These are phyloP conservation scores for Linyphia triangularis DNA, from an alignment of 2,888 invertebrate species.

Conservation along the genomic window DNA sequence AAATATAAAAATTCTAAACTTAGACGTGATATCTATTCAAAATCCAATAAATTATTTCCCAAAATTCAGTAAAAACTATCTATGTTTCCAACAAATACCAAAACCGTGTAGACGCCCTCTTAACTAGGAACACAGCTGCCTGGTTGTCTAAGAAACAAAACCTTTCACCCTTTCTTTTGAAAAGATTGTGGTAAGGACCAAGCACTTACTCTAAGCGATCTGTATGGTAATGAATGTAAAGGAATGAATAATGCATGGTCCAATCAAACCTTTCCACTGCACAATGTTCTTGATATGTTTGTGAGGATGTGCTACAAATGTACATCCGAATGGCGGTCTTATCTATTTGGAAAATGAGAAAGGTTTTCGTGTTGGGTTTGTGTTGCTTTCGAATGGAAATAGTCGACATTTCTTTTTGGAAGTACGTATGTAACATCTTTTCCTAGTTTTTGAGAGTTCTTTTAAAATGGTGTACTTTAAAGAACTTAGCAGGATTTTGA, in stretches of 20 bases:
- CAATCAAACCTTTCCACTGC: slow-evolving; percentile 33
- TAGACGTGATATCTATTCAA: too few relatives aligned
- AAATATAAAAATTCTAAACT: too few relatives aligned
- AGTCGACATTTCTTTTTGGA: neutral
- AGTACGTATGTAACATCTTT: neutral
- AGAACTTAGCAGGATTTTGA: too few relatives aligned
- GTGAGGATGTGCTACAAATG: neutral
- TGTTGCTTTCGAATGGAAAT: slow-evolving; percentile 12
- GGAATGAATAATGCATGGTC: slow-evolving; percentile 37
- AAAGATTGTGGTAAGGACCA: neutral
- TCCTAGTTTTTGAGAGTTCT: too few relatives aligned
- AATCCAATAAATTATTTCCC: too few relatives aligned
- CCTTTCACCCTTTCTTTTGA: neutral
- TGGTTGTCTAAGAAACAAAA: neutral
- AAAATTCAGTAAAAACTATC: too few relatives aligned
- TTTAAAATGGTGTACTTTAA: too few relatives aligned
- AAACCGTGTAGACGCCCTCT: too few relatives aligned
- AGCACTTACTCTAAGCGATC: slow-evolving; percentile 4
- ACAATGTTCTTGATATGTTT: slow-evolving; percentile 8
- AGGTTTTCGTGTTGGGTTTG: neutral
- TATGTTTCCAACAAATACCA: too few relatives aligned
- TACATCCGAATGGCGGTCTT: neutral
- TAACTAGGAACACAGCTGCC: slow-evolving; percentile 14
- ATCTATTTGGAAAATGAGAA: slow-evolving; percentile 17
- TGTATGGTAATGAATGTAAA: slow-evolving; percentile 25